Evolutionary conservation across 2,888 invertebrate species (phyloP), one percentile per base, ranked within the genome.

Genomic region (Zygothrica quintamaculata): DNA sequence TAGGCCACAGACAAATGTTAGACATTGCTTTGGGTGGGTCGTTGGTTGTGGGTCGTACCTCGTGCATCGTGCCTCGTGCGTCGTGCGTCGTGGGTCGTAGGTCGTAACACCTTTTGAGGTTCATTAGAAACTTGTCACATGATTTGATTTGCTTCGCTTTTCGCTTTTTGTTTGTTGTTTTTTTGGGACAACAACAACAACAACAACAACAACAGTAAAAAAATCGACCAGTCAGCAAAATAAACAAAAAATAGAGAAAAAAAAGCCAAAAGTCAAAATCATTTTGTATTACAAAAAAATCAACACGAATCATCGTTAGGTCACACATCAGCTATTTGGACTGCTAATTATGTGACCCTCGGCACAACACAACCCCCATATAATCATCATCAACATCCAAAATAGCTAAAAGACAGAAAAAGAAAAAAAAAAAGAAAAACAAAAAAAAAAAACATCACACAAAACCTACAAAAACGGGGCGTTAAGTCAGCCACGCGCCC

Each of bases 121-220:
- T 81, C 80, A 81, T 81, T 81, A 84, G 80, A 81, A 81, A 62
- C 84, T 84, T 81, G 84, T 81, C 80, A 81, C 84, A 84, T 84
- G 84, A 84, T 81, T 81, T 78, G 84, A 74, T 81, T 84, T 78
- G 72, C 71, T 59, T 56, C 47, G 52, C 44, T 43, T 50, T 51
- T n/a, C n/a, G 16, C 18, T 31, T 37, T 37, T 31, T 34, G 18
- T 44, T 16, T 11, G 7, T 0, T 42, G 52, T 52, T 53, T 40
- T n/a, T n/a, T n/a, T n/a, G n/a, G n/a, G n/a, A n/a, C n/a, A n/a
- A n/a, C n/a, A n/a, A n/a, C n/a, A n/a, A 11, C 18, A 22, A 29
- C 37, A 43, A 37, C 25, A n/a, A 37, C 33, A 46, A 42, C 33
- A 26, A 13, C 26, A 8, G 6, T 34, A 15, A 11, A 46, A 37